Evolutionary conservation across 1,140 invertebrate species (phyloP), one percentile per base, ranked within the genome.

Genomic region (Archivesica marissinica): DNA sequence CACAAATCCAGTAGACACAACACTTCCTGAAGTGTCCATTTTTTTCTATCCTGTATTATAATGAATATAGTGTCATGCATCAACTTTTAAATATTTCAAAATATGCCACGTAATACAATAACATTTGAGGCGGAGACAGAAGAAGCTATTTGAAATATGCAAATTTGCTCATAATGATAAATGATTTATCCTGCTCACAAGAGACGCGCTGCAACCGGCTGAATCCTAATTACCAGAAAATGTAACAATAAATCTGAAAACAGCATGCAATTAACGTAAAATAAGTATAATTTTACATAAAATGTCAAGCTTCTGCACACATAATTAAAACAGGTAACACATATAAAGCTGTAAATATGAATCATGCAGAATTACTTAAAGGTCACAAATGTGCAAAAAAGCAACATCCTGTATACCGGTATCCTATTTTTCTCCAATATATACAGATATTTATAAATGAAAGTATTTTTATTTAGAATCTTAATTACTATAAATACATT

Each of bases 81-180:
- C 50, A 72, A 47, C 39, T 47, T 72, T 56, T 72, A 52, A 72
- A 72, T 72, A 72, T 50, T 72, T 72, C 68, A 72, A 72, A 72
- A 72, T 47, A 72, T 72, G 68, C 68, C 50, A 72, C 68, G n/a
- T 44, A 23, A 56, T 25, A 56, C 7, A 7, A 56, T 17, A 64
- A 64, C 59, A 50, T 44, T 72, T 68, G 35, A 30, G 35, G 35
- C 68, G 7, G 41, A 72, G 41, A 47, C 68, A 72, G 41, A 33
- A 33, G 4, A 2, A 11, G 41, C 7, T 47, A 28, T 52, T 33
- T 33, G 25, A 72, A 72, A 50, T 72, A 72, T 72, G 68, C 41
- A 72, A 72, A 72, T 72, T 28, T 47, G 44, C n/a, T 68, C 39
- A 44, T 68, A 23, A 72, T 72, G 68, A 72, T 72, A 50, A 72